Evolutionary conservation across 2,797 vertebrate species (phyloP).

Genomic region (Morelia viridis): DNA sequence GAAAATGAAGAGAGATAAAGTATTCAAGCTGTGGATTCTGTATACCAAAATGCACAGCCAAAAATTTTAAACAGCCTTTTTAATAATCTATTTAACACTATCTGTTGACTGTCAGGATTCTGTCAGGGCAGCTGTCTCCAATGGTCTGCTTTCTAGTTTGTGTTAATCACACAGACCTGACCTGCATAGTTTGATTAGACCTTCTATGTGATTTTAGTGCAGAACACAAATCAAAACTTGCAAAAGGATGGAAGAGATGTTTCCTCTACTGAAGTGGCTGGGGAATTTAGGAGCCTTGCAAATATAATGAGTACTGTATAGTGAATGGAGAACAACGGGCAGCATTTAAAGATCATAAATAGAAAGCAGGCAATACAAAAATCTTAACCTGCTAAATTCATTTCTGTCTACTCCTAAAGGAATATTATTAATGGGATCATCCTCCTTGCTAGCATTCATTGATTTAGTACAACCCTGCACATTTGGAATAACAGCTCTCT

Average conservation of each 20-base stretch:
- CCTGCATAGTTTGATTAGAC: background rate
- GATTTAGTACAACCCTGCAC: background rate
- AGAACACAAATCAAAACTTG: background rate
- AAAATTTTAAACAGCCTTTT: background rate
- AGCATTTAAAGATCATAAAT: background rate
- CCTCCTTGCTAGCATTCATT: background rate
- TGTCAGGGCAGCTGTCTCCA: background rate
- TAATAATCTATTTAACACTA: background rate
- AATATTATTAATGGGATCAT: background rate
- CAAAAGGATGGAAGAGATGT: background rate
- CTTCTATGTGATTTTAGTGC: background rate
- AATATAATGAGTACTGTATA: constrained; percentile 4
- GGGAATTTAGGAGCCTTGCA: background rate
- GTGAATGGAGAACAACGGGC: background rate
- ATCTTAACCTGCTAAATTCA: background rate
- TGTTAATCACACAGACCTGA: background rate
- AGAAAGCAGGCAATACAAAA: background rate
- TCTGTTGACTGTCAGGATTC: background rate
- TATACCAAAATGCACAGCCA: constrained; percentile 13
- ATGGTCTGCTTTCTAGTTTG: background rate
- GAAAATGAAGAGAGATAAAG: background rate
- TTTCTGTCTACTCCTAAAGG: background rate
- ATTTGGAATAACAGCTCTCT: background rate
- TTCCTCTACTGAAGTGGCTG: background rate
- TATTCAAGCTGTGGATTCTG: background rate